Base-by-base conservation (phyloP, 2,888 invertebrate species). In the Lepidocyrtoides sp. region DNA sequence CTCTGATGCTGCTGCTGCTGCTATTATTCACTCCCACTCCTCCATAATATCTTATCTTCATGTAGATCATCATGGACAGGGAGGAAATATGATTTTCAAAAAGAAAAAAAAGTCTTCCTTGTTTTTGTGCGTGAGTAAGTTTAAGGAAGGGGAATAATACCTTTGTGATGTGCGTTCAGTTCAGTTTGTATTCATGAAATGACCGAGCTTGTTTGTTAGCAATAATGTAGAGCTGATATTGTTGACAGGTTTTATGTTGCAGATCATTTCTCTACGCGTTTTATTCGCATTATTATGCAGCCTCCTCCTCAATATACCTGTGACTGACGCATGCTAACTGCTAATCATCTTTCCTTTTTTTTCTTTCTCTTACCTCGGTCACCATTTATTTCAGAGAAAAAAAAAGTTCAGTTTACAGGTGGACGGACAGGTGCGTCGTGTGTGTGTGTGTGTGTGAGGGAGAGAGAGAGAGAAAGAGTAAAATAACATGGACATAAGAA, bases 321-420 rank as follows among this genome's bases (percentile, higher is more conserved):
- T 69, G 3, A 36, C 60, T 79, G 90, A 90, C 90, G 85, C 90
- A 90, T 90, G 90, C 84, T 90, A 90, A 90, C 83, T 90, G 81
- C 85, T 85, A 79, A 85, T 79, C 32, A 90, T 63, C 44, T 26
- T 77, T 77, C 36, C 36, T 36, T 36, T 36, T 7, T 36, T 36
- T 36, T 36, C 2, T 36, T 32, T 32, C 7, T 8, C 8, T 41
- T 20, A 17, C 17, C 36, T 36, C 17, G 36, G 32, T 69, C 66
- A 75, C 26, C 44, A 1, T 14, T 10, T 7, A 26, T 23, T 44
- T 75, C 17, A 8, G 57, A 63, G 48, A 26, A 32, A 32, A 1
- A 17, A 69, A 32, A 69, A 17, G 66, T 36, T 69, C 36, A 57
- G 20, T 72, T 12, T 44, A 72, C 44, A 72, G 23, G 44, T 72